Base-by-base conservation (phyloP, 2,113 vertebrate species). In the Thymallus thymallus region DNA sequence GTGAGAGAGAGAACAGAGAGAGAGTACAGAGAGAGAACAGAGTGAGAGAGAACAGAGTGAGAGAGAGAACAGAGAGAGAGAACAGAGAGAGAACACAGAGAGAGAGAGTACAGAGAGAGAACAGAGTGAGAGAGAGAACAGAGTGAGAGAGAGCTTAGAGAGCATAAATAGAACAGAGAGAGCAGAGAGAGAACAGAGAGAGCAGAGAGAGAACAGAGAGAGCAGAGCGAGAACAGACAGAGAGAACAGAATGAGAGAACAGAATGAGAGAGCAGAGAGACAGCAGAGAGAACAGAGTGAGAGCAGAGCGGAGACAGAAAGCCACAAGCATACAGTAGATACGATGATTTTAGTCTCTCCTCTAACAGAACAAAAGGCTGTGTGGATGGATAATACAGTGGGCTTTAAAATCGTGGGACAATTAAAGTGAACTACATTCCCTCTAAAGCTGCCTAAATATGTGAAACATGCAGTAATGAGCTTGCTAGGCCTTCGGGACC, bases 301-400 rank as follows among this genome's bases (percentile, higher is more conserved):
- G 35, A 41, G 35, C 35, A 41, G 45, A 24, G 35, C 48, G 23
- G 22, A 51, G 23, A 29, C 77, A 76, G 83, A 76, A 84, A 89
- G 73, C 77, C 87, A 74, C 69, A 84, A 87, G 88, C 86, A 85
- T 70, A 41, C 35, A 41, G 35, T 41, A 91, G 89, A 92, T 73
- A 80, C 72, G 86, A 92, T 91, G 90, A 91, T 83, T 82, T 85
- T 77, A 85, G 82, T 84, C 84, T 86, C 85, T 86, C 83, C 78
- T 87, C 77, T 66, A 80, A 78, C 55, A 83, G 76, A 90, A 88
- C 86, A 86, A 88, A 89, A 82, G 83, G 6, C 78, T 64, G 71
- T 80, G 83, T 68, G 80, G 80, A 84, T 66, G 80, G 80, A 84
- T 84, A 88, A 90, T 84, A 85, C 76, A 74, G 73, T 74, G 75